Base-by-base conservation (phyloP, 92 coral and sea anemone genomes). In the Chrysogorgia sp. region DNA sequence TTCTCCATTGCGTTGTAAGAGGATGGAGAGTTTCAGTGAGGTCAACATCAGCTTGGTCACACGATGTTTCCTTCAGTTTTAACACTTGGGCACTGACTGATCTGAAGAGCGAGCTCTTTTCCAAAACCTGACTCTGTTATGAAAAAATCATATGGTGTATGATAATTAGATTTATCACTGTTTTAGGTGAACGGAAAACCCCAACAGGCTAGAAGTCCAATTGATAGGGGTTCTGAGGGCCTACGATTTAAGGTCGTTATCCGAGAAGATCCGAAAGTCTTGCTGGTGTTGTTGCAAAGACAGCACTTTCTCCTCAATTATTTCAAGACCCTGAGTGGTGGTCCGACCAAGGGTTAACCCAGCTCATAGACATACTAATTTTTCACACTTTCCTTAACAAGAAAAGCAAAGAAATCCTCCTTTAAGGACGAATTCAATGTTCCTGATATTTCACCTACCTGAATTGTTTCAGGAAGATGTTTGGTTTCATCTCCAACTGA, bases 1-100 rank as follows among this genome's bases (percentile, higher is more conserved):
- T 89, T 64, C 89, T 87, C 99, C 99, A 96, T 69, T 96, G 97
- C 20, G 84, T 84, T 17, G 88, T 81, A 69, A 92, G 58, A 6
- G 97, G 99, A 25, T 87, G 88, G 61, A 96, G 88, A 21, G 92
- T 78, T 30, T 87, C 97, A 40, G 90, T 83, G 89, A 96, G 85
- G 66, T 92, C 92, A 23, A 92, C 87, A 26, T 89, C 96, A 30
- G 90, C 91, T 34, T 82, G 85, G 40, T 92, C 91, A 15, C 88
- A 86, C 67, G 81, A 88, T 34, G 85, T 88, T 63, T 88, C 97
- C 72, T 92, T 87, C 20, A 91, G 90, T 78, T 92, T 87, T 31
- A 92, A 74, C 23, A 92, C 92, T 49, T 87, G 92, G 19, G 79
- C 79, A 50, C 79, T 72, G 20, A 56, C 79, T n/a, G 79, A 72